Evolutionary conservation across 2,797 vertebrate genomes (phyloP).

Genomic region (Melanotaenia pygmaea): DNA sequence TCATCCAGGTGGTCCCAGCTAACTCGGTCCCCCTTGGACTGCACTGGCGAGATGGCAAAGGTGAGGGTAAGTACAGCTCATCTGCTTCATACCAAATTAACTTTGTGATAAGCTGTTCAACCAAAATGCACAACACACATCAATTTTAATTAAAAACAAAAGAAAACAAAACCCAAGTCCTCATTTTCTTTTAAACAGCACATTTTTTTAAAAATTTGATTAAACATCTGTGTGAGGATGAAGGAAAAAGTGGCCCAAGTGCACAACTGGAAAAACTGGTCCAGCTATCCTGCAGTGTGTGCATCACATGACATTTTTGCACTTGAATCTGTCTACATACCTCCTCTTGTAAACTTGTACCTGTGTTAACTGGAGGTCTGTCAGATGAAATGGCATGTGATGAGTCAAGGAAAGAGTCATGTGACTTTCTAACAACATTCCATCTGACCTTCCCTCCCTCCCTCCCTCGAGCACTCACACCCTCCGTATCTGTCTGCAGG

Average conservation of each 20-base stretch:
- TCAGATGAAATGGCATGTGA: constrained; percentile 53
- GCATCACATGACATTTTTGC: constrained; percentile 45
- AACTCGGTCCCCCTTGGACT: constrained; percentile 46
- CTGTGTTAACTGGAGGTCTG: constrained; percentile 17
- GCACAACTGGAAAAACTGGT: constrained; percentile 72
- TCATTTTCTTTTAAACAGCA: background rate
- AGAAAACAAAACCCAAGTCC: background rate
- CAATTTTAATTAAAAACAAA: background rate
- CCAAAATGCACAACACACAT: no score
- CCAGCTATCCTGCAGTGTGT: constrained; percentile 52
- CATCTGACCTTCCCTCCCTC: background rate
- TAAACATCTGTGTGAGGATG: background rate
- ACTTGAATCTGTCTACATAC: constrained; percentile 52
- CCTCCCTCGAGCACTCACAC: background rate
- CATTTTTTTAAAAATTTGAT: background rate
- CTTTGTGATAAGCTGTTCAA: background rate
- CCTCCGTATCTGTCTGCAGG: constrained; percentile 52
- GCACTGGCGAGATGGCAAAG: constrained; percentile 57
- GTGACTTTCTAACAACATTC: constrained; percentile 32
- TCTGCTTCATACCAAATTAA: background rate
- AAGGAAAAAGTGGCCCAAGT: background rate
- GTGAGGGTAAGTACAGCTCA: constrained; percentile 50
- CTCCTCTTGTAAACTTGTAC: constrained; percentile 27
- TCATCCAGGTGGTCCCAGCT: constrained; percentile 77
- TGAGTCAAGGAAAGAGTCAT: constrained; percentile 18